Evolutionary conservation across 1,140 invertebrate genomes (phyloP), one percentile per base, ranked within the genome.

Genomic region (Thrips palmi): DNA sequence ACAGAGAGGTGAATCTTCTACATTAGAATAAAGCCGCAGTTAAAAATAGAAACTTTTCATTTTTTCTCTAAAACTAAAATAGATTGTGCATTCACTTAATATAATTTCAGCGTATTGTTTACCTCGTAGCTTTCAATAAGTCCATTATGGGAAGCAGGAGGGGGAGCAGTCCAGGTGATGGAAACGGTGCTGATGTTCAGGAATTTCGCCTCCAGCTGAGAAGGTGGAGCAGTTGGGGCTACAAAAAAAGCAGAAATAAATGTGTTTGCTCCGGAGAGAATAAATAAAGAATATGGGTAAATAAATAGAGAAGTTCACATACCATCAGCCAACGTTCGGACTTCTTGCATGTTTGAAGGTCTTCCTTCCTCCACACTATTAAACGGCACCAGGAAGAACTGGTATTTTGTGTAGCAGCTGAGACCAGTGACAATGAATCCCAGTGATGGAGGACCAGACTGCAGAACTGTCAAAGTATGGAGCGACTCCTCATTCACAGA

Each of bases 91-190:
- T n/a, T n/a, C n/a, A n/a, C n/a, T n/a, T n/a, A n/a, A n/a, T n/a
- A n/a, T n/a, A n/a, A n/a, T n/a, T n/a, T n/a, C n/a, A n/a, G n/a
- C n/a, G n/a, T n/a, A n/a, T n/a, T n/a, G n/a, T 12, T 27, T 27
- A 27, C 24, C 7, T 8, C 7, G 47, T 70, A 74, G 18, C 67
- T 67, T 44, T 58, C 55, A 2, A 82, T 60, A 44, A 67, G 58
- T 37, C 81, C 81, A 60, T 85, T 79, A 44, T 75, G 65, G 29
- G 71, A 62, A 42, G 67, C 59, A 12, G 60, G 42, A 35, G 74
- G 64, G 12, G 79, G 80, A 18, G 77, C 67, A 45, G 72, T 71
- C 84, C 83, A 88, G 53, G 77, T 73, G 28, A 87, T 59, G 48
- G 75, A 69, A 8, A 85, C 71, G 18, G 77, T 74, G 0, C 73